Base-by-base conservation (phyloP, 2,797 vertebrate species). In the Siniperca obscura region DNA sequence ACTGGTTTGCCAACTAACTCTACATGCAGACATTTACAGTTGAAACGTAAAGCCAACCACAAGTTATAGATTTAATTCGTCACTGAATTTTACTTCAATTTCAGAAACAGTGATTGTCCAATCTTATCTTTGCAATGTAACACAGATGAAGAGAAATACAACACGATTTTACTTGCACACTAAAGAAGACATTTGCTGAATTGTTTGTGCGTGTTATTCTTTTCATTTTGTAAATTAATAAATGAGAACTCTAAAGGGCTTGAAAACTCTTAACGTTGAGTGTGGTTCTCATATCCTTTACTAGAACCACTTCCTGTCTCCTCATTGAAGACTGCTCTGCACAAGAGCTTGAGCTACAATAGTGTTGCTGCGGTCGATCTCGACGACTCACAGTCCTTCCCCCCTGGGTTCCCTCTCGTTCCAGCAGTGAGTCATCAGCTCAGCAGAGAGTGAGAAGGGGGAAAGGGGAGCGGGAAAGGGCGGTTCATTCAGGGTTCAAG, bases 401-500 rank as follows among this genome's bases (percentile, higher is more conserved):
- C 73, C 78, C 50, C 77, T 38, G 78, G 83, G 73, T 76, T 82
- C 80, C 67, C 81, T 82, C 74, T 89, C 7, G 61, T 71, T 92
- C 85, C 87, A 90, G 83, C 85, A 78, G 71, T 93, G 92, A 95
- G 87, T 95, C 94, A 93, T 94, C 86, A 74, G 76, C 89, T 91
- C 88, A 68, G 78, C 85, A 76, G 81, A 84, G 83, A 84, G 83
- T 80, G 90, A 88, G 84, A 83, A 82, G 82, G 50, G 66, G 81
- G 70, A 36, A 80, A 71, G 79, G 74, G 77, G 57, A 84, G 81
- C 68, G 40, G 82, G 76, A 85, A 78, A 56, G 88, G 73, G 67
- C 30, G 87, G 94, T 93, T 95, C 92, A 95, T 46, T 89, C 86
- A 91, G 86, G 93, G 93, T 93, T 91, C 93, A 95, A 87, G 90